Evolutionary conservation across 1,140 invertebrate genomes (phyloP), one percentile per base, ranked within the genome.

Genomic region (Drosophila guanche): DNA sequence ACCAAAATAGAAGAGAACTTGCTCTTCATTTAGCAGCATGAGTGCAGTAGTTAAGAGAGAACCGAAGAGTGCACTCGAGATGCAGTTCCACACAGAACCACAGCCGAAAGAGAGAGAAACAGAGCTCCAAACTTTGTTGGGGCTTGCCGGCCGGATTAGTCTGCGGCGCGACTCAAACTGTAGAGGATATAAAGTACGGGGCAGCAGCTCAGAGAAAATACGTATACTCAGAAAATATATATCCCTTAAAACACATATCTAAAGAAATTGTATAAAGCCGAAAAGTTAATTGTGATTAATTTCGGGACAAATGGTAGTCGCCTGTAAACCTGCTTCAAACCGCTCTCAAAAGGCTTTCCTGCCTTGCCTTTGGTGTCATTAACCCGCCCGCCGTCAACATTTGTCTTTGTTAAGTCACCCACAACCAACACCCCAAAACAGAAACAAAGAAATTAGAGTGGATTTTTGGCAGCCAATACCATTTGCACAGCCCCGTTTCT

Each of bases 111-210:
- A 40, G 45, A 45, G 61, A 57, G 14, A 66, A 67, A 61, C 48
- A 6, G 42, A 46, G 56, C 51, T 59, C 47, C 45, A 51, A 80
- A 85, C 71, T 79, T 76, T 55, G 58, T 47, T 54, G 61, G 43
- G 48, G 33, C 23, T 51, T 46, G 55, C 77, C 77, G 73, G 83
- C 74, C 77, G 81, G 55, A 80, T 86, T 76, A 86, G 81, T 86
- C 77, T 81, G 65, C 69, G 74, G 68, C 74, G 81, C 83, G 83
- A 86, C 83, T 81, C 69, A 70, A 75, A 63, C 74, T 69, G 52
- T 43, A 65, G 74, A 73, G 73, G 73, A 65, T 70, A 61, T 51
- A 37, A 48, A 56, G 46, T 29, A 25, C 47, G 41, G 52, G 25
- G 37, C 58, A 70, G 65, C 27, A 23, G 16, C 27, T n/a, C 4